These are phyloP conservation scores for Drosophila sucinea DNA, from an alignment of 1,140 invertebrate species.

Conservation along the genomic window DNA sequence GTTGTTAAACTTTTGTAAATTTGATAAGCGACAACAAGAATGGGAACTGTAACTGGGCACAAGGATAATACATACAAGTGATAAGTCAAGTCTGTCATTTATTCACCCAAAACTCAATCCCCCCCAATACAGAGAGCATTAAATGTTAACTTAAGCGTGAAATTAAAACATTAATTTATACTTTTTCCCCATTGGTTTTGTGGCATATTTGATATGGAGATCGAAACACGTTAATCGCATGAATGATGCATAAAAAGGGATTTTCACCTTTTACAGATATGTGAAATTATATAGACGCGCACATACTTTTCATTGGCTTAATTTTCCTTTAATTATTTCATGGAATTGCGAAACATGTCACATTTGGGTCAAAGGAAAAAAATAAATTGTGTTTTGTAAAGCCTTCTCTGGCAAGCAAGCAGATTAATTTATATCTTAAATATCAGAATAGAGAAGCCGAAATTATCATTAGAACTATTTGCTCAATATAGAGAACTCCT, in stretches of 20 bases:
- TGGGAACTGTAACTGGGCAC: too few relatives aligned
- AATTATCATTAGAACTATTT: too few relatives aligned
- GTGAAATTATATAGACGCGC: background rate
- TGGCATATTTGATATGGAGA: slow-evolving; percentile 46
- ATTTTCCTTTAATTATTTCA: background rate
- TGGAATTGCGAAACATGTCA: background rate
- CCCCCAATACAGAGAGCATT: slow-evolving; percentile 46
- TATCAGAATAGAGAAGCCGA: too few relatives aligned
- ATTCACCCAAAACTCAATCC: slow-evolving; percentile 16
- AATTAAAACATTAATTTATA: slow-evolving; percentile 79
- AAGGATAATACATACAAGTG: background rate
- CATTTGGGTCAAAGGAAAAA: too few relatives aligned
- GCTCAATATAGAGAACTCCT: too few relatives aligned
- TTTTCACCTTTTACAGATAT: slow-evolving; percentile 11
- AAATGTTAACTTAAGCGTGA: slow-evolving; percentile 76
- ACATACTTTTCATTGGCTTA: background rate
- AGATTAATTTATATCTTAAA: too few relatives aligned
- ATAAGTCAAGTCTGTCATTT: slow-evolving; percentile 25
- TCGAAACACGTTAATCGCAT: slow-evolving; percentile 31
- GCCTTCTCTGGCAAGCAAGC: too few relatives aligned
- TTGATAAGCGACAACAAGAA: slow-evolving; percentile 7
- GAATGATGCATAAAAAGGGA: slow-evolving; percentile 51
- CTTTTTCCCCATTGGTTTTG: slow-evolving; percentile 41
- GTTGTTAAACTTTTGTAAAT: slow-evolving; percentile 21
- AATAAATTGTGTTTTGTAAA: too few relatives aligned